Evolutionary conservation across 2,113 vertebrate species (phyloP).

Genomic region (Trematomus loennbergii): DNA sequence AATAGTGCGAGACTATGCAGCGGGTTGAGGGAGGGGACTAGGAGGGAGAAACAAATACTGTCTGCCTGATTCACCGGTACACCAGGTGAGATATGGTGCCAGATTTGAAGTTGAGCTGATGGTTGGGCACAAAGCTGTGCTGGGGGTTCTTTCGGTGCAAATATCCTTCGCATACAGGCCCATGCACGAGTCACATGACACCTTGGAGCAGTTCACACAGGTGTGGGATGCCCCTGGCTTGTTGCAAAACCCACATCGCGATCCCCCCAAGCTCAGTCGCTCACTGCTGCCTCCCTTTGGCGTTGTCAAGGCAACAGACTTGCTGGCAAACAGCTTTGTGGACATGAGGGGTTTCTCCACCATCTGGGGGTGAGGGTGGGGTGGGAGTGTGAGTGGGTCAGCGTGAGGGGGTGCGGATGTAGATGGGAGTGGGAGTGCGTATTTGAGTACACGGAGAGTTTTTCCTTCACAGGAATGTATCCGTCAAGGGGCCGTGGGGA

Average conservation of each 20-base stretch:
- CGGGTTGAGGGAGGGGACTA: neutral
- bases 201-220: slow-evolving; percentile 97
- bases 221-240: slow-evolving; percentile 92
- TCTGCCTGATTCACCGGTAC: slow-evolving; percentile 87
- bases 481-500: slow-evolving; percentile 82
- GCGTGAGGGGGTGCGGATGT: slow-evolving; percentile 78
- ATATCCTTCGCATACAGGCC: slow-evolving; percentile 91
- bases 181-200: slow-evolving; percentile 95
- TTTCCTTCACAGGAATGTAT: slow-evolving; percentile 85
- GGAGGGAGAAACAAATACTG: slow-evolving; percentile 11
- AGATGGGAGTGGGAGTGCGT: slow-evolving; percentile 83
- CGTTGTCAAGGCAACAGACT: slow-evolving; percentile 76
- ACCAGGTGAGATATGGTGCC: slow-evolving; percentile 93
- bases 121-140: slow-evolving; percentile 95
- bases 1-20: slow-evolving; percentile 61
- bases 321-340: slow-evolving; percentile 83
- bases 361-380: slow-evolving; percentile 88
- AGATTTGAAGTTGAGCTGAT: slow-evolving; percentile 95
- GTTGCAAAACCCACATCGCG: slow-evolving; percentile 96
- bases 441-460: slow-evolving; percentile 85
- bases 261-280: slow-evolving; percentile 72
- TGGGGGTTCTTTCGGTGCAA: slow-evolving; percentile 93
- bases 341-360: slow-evolving; percentile 88
- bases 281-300: slow-evolving; percentile 72
- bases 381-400: slow-evolving; percentile 81